Percentiles rank a stretch among this genome's conserved stretches.
phyloP scores from a whole-genome alignment of 1,140 invertebrate genomes.

The Drosophila subpulchrella region DNA sequence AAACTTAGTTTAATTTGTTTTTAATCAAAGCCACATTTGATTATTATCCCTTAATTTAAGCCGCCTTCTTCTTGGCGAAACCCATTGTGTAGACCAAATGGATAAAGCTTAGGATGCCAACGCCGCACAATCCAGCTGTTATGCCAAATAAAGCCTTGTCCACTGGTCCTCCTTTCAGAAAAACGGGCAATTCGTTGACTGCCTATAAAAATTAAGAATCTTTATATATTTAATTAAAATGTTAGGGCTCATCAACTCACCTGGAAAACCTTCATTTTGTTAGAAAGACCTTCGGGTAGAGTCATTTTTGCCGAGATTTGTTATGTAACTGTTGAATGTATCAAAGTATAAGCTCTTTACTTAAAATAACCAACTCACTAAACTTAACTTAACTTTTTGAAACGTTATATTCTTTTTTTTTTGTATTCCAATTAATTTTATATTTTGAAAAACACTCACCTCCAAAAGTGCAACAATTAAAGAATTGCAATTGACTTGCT shows the following conservation, averaged over 20 bases:
- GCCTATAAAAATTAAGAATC: constrained; percentile 43
- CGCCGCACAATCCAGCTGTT: constrained; percentile 72
- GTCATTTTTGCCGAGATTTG: constrained; percentile 61
- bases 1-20: constrained; percentile 9
- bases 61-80: constrained; percentile 80
- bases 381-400: not conserved
- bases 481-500: constrained; percentile 39
- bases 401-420: not conserved
- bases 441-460: constrained; percentile 12
- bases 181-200: constrained; percentile 76
- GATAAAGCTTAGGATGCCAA: constrained; percentile 72
- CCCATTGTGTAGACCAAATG: constrained; percentile 79
- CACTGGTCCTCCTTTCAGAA: constrained; percentile 76
- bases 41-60: constrained; percentile 38
- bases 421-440: not conserved
- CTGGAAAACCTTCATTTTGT: constrained; percentile 82
- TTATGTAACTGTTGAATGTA: constrained; percentile 75
- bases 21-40: constrained; percentile 19
- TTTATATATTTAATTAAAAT: not conserved
- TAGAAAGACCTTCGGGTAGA: constrained; percentile 73
- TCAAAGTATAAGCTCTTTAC: not conserved
- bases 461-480: constrained; percentile 23
- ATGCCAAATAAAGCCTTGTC: constrained; percentile 79
- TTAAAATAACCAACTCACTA: too few species aligned
- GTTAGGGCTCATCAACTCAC: constrained; percentile 4